phyloP scores from a whole-genome alignment of 2,113 vertebrate genomes.

The Sebastes schlegelii region DNA sequence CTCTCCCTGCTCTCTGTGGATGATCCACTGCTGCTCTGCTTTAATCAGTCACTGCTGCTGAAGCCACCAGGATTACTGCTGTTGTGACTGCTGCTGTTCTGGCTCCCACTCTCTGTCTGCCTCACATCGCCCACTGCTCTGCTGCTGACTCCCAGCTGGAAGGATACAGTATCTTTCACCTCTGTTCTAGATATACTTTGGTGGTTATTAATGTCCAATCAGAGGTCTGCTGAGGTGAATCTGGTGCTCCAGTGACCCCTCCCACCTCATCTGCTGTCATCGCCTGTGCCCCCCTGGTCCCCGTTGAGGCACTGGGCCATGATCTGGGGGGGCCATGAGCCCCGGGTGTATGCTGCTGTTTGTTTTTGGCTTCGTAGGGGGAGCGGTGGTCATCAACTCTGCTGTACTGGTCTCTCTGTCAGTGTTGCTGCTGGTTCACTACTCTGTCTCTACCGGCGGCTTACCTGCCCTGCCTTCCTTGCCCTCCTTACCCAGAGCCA shows the following conservation, averaged over 20 bases:
- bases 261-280: constrained; percentile 18
- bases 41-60: constrained; percentile 13
- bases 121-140: constrained; percentile 7
- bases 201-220: background rate
- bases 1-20: constrained; percentile 32
- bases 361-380: constrained; percentile 99
- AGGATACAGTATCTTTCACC: constrained; percentile 6
- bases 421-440: constrained; percentile 98
- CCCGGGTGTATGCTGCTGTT: constrained; percentile 99
- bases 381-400: constrained; percentile 99
- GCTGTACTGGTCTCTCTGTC: constrained; percentile 97
- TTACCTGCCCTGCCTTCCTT: constrained; percentile 90
- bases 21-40: constrained; percentile 1
- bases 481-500: constrained; percentile 90
- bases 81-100: constrained; percentile 50
- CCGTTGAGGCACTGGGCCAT: constrained; percentile 86
- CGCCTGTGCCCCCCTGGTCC: constrained; percentile 47
- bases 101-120: constrained; percentile 16
- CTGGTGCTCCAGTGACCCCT: background rate
- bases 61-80: constrained; percentile 55
- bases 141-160: background rate
- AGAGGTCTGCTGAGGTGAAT: constrained; percentile 4
- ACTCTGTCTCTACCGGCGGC: constrained; percentile 91
- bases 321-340: constrained; percentile 95
- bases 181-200: background rate